Base-by-base conservation (phyloP, 2,113 vertebrate genomes). In the Upupa epops region DNA sequence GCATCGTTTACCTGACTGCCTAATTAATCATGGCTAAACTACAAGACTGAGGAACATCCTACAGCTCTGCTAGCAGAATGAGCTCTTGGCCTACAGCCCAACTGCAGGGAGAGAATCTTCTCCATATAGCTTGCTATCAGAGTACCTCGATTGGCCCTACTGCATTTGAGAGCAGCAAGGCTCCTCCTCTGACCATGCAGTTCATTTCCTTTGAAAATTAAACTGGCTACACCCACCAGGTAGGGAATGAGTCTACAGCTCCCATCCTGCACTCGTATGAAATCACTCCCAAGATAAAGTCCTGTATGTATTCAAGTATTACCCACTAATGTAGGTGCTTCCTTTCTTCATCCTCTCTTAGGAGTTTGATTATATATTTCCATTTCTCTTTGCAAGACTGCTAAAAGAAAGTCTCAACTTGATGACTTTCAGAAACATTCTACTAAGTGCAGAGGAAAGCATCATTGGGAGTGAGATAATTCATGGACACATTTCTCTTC, bases 381-480 rank as follows among this genome's bases (percentile, higher is more conserved):
- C 61, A 6, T 28, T 65, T 83, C 78, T 54, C 29, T 54, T 72
- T 64, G 25, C 68, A 31, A 4, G 2, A 55, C 3, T 22, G 15
- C 66, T 32, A 76, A 76, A 64, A 56, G 6, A 72, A 94, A 69
- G 61, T 32, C 40, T 42, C 59, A 18, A 40, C 66, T 68, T 37
- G 14, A 80, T 11, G 16, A 1, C 15, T 66, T 81, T 92, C 32
- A 68, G 40, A 26, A 1, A 70, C 77, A 26, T 52, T 26, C 9
- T 25, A 37, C 11, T 51, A 74, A 51, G 51, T 36, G 3, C 0
- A 2, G 5, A 4, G 7, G 8, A 24, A 40, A n/a, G 0, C 2
- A 37, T 70, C 11, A n/a, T 73, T 75, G 26, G 34, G 45, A 74
- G 4, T 4, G 19, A 68, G 8, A 55, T 14, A 8, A 25, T 56